phyloP scores from a whole-genome alignment of 2,888 invertebrate species.

The Polymixis flavicincta region DNA sequence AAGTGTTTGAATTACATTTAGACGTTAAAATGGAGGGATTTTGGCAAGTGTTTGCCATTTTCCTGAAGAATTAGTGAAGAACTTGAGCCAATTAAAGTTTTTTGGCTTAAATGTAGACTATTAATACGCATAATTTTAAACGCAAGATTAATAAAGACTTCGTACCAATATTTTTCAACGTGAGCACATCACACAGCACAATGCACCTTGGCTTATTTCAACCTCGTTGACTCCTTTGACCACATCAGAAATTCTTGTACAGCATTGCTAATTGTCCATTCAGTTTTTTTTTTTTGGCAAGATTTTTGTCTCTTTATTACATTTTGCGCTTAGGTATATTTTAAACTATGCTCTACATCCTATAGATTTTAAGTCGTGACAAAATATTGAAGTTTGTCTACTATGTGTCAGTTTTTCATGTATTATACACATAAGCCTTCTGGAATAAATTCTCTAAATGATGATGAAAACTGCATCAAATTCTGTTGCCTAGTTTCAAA shows the following conservation, averaged over 20 bases:
- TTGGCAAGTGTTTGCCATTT: not conserved
- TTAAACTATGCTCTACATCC: not conserved
- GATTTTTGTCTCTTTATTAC: not conserved
- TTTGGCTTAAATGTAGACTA: not conserved
- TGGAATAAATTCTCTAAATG: not conserved
- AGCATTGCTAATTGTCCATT: not conserved
- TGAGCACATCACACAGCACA: not conserved
- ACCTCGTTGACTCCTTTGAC: not conserved
- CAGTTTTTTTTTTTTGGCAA: not conserved
- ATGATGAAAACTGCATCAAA: not conserved
- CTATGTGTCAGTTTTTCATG: no score
- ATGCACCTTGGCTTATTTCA: not conserved
- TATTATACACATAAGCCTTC: not conserved
- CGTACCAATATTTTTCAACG: not conserved
- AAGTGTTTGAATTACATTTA: constrained; percentile 20
- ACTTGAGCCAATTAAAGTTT: not conserved
- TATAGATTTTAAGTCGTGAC: no score
- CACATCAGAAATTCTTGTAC: not conserved
- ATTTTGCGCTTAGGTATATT: not conserved
- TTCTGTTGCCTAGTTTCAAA: not conserved
- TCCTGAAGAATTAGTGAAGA: not conserved
- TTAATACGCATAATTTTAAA: not conserved
- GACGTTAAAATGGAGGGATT: not conserved
- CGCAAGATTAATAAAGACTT: not conserved
- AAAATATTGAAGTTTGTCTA: no score